Evolutionary conservation across 2,888 invertebrate genomes (phyloP).

Genomic region (Synergus gifuensis): DNA sequence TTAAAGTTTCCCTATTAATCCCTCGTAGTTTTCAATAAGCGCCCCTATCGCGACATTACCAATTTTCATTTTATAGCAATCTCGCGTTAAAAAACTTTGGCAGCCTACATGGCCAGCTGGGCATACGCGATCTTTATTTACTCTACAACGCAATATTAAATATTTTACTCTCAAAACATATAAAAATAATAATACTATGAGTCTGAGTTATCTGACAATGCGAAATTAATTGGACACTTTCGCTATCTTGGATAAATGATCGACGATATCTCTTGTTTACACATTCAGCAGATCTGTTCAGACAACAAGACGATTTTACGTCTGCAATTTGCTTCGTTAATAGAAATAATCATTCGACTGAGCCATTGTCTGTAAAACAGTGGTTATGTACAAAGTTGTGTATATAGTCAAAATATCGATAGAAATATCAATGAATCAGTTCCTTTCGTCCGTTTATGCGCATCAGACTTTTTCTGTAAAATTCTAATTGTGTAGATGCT

Average conservation of each 20-base stretch:
- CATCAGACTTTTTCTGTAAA: neutral
- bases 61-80: constrained; percentile 26
- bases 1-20: neutral
- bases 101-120: constrained; percentile 45
- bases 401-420: constrained; percentile 23
- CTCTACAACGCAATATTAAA: constrained; percentile 56
- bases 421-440: constrained; percentile 6
- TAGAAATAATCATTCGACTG: constrained; percentile 8
- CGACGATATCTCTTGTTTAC: constrained; percentile 42
- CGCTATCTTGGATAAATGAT: constrained; percentile 3
- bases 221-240: constrained; percentile 34
- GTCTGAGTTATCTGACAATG: constrained; percentile 55
- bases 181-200: constrained; percentile 72
- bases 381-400: constrained; percentile 22
- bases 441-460: constrained; percentile 5
- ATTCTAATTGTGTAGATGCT: neutral
- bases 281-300: neutral
- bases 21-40: constrained; percentile 37
- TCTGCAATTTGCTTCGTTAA: constrained; percentile 12
- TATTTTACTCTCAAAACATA: constrained; percentile 63
- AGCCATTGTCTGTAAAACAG: constrained; percentile 3
- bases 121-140: constrained; percentile 23
- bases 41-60: constrained; percentile 42
- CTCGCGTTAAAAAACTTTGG: constrained; percentile 46
- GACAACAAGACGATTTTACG: neutral